Evolutionary conservation across 2,113 vertebrate genomes (phyloP), one percentile per base, ranked within the genome.

Genomic region (Cacatua alba): DNA sequence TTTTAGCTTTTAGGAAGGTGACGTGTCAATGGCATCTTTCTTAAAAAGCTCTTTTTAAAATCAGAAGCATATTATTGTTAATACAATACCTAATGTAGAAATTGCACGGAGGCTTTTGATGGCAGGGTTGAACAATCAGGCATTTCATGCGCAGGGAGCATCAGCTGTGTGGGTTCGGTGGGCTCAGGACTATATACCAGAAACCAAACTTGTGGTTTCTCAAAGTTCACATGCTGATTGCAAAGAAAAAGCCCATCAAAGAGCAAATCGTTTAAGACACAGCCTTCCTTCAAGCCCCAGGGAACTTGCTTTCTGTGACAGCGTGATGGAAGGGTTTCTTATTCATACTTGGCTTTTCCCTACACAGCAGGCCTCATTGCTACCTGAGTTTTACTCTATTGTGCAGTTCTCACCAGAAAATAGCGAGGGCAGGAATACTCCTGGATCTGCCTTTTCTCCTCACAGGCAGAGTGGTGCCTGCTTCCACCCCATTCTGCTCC

Each of bases 261-360:
- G 95, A 97, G 77, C 95, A 97, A 97, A 96, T 93, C 84, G 19
- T 97, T 97, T 94, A 97, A 97, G 87, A 92, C 92, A 96, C 48
- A 94, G 92, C 84, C 94, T 96, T 95, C 88, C 95, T 95, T 96
- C 95, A 89, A 93, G 51, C 97, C 95, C 92, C 95, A 93, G 97
- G 97, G 96, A 97, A 48, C 95, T 92, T 5, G 67, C 86, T 97
- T 96, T 96, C 82, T 92, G 59, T 94, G 97, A 94, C 96, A 96
- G 93, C 1, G 6, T 97, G 96, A 97, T 97, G 96, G 96, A 97
- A 96, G 85, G 89, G 89, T 87, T 97, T 97, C 92, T 96, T 96
- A 97, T 96, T 94, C 96, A 94, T 90, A 88, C 74, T 82, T 86
- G 55, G 71, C 94, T 89, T 95, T 96, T 94, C 92, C 84, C 82